Conservation (phyloP, 2,113 vertebrate genomes). For the Neofelis nebulosa region DNA sequence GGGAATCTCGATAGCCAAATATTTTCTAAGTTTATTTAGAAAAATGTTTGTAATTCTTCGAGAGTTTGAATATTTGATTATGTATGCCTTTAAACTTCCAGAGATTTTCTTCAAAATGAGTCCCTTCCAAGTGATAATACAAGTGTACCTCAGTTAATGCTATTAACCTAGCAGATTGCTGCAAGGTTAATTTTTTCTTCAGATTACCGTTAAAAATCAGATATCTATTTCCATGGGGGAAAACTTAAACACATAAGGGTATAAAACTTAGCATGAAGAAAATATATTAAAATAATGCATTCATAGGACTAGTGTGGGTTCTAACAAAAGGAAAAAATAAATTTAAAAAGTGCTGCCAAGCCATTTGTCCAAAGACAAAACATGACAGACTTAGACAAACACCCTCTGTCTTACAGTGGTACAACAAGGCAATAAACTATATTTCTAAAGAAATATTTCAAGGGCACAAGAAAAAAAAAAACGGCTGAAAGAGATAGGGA, state of each 20-base stretch:
- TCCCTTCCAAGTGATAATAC: neutral
- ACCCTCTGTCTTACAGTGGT: neutral
- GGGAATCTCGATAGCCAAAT: neutral
- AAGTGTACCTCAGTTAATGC: neutral
- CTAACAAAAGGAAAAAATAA: neutral
- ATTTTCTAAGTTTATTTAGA: neutral
- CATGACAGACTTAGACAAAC: neutral
- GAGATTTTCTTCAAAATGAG: conserved; percentile 4
- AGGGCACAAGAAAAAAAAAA: neutral
- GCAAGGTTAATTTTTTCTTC: conserved; percentile 6
- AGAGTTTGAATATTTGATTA: neutral
- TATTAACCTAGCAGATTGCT: neutral
- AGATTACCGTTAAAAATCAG: conserved; percentile 24
- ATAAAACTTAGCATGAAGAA: conserved; percentile 4
- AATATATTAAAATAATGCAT: conserved; percentile 16
- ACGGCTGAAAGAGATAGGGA: neutral
- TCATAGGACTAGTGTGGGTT: neutral
- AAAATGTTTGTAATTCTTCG: neutral
- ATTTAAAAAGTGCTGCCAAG: neutral
- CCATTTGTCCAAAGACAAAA: neutral
- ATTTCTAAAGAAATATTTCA: neutral
- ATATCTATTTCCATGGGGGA: neutral
- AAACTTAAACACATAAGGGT: neutral
- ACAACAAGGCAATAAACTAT: neutral
- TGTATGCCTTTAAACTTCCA: neutral